Percentiles rank a stretch among this genome's conserved stretches.
Evolutionary conservation across 2,113 vertebrate genomes (phyloP).

Genomic region (Ailuropoda melanoleuca): DNA sequence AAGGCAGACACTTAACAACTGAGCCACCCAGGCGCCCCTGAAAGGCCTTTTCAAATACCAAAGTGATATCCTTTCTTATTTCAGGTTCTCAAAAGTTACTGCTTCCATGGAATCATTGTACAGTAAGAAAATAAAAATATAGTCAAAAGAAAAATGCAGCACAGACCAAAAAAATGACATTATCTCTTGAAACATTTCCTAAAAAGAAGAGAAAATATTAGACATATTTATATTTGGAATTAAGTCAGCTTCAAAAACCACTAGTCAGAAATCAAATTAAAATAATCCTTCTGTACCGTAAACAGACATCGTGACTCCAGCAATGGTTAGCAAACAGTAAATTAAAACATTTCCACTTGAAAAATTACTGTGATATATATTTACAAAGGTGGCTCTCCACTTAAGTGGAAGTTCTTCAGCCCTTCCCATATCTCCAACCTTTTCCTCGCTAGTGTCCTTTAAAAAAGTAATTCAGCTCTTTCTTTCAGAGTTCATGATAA

Average conservation of each 20-base stretch:
- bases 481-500: conserved; percentile 12
- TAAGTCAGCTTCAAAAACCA: conserved; percentile 21
- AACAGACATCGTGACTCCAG: background rate
- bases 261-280: conserved; percentile 45
- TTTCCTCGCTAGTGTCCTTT: background rate
- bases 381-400: conserved; percentile 33
- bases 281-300: conserved; percentile 6
- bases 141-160: background rate
- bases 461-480: conserved; percentile 26
- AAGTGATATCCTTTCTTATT: background rate
- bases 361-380: background rate
- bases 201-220: conserved; percentile 6
- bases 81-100: background rate
- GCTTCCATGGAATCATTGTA: background rate
- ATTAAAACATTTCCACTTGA: conserved; percentile 46
- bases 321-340: background rate
- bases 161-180: background rate
- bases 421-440: background rate
- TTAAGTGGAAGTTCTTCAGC: background rate
- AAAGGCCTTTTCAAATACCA: background rate
- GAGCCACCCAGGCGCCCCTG: too few relatives aligned
- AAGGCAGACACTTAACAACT: too few relatives aligned
- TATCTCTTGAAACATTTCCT: background rate
- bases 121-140: background rate
- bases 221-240: conserved; percentile 36